Evolutionary conservation across 2,797 vertebrate species (phyloP).

Genomic region (Gephyroberyx darwinii): DNA sequence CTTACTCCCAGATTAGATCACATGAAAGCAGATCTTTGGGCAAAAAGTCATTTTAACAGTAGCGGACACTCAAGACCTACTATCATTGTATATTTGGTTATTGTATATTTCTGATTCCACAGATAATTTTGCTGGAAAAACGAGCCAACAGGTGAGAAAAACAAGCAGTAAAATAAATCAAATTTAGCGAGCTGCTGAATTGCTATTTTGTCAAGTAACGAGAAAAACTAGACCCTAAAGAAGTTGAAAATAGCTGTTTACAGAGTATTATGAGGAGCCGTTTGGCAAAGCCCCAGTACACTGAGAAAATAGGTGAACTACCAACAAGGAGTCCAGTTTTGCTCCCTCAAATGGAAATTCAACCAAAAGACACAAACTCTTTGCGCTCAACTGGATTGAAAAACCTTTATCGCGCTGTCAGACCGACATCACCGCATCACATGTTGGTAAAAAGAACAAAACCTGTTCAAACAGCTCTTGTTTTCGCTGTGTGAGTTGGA

Average conservation of each 20-base stretch:
- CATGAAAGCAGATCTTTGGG: no score
- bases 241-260: neutral
- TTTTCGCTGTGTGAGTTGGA: slow-evolving; percentile 45
- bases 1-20: no score
- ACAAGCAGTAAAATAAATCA: neutral
- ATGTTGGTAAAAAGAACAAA: neutral
- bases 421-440: neutral
- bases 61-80: neutral
- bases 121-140: neutral
- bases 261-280: neutral
- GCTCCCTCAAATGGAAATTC: neutral
- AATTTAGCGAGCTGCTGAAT: neutral
- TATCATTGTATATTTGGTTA: neutral
- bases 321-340: no score
- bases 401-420: neutral
- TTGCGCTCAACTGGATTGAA: neutral
- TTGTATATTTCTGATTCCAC: neutral
- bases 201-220: neutral
- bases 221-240: slow-evolving; percentile 12
- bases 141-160: neutral
- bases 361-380: neutral
- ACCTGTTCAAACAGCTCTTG: slow-evolving; percentile 15
- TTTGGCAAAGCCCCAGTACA: neutral
- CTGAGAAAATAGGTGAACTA: neutral
- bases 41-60: no score